These are phyloP conservation scores for Bombyx mori DNA, from an alignment of 1,140 invertebrate species.

Conservation along the genomic window DNA sequence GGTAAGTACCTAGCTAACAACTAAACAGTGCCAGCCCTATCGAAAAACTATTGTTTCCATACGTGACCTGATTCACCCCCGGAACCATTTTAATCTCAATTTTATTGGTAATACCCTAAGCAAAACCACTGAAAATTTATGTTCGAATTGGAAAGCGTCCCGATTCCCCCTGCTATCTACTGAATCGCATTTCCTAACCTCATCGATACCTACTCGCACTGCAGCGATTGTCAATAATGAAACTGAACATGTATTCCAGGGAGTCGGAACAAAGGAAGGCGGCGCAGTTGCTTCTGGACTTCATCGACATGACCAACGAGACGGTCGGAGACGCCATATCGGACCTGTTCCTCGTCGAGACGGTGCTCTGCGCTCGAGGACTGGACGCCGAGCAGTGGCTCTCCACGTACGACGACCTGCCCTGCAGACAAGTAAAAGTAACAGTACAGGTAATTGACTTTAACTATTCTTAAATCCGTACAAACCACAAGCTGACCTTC, in stretches of 20 bases:
- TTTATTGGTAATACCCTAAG: too few species aligned
- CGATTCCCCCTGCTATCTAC: too few species aligned
- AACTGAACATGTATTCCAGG: constrained; percentile 19
- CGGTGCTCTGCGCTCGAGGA: constrained; percentile 85
- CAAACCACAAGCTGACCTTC: too few species aligned
- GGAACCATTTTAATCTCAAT: too few species aligned
- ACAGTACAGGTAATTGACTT: constrained; percentile 74
- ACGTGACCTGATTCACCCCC: too few species aligned
- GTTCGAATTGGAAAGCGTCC: too few species aligned
- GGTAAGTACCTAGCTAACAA: too few species aligned
- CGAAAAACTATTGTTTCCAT: too few species aligned
- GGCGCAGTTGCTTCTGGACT: constrained; percentile 74
- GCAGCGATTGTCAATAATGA: neutral
- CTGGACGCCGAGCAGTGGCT: constrained; percentile 89
- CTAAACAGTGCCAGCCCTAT: too few species aligned
- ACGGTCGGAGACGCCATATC: constrained; percentile 98
- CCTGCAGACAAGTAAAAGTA: constrained; percentile 91
- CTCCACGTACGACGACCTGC: constrained; percentile 85
- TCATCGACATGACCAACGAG: constrained; percentile 93
- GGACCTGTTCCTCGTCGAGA: constrained; percentile 95
- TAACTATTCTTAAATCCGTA: neutral
- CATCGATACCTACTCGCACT: too few species aligned
- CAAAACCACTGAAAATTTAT: too few species aligned
- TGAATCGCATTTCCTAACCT: too few species aligned
- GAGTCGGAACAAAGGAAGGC: constrained; percentile 58